Percentiles rank a stretch among this genome's conserved stretches.
Evolutionary conservation across 2,113 vertebrate species (phyloP).

Genomic region (Coptodon rendalli): DNA sequence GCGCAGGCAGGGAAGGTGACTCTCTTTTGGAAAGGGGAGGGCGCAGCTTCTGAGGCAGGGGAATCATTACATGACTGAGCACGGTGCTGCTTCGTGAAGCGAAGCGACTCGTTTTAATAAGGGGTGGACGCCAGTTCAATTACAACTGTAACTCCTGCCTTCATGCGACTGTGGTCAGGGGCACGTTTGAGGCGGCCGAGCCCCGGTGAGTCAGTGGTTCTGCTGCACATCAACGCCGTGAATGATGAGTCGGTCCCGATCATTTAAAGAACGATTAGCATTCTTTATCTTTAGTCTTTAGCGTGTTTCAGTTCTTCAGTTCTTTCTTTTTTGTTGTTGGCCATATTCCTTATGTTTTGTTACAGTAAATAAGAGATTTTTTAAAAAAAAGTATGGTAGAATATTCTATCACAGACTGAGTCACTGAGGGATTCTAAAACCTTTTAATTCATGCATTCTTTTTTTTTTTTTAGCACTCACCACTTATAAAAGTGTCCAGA

Average conservation of each 20-base stretch:
- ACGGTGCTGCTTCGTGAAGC: background rate
- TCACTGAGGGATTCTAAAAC: background rate
- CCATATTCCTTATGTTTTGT: background rate
- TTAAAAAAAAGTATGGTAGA: background rate
- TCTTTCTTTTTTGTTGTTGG: background rate
- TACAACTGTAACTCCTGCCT: background rate
- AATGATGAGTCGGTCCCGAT: background rate
- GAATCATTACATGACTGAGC: background rate
- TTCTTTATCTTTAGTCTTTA: background rate
- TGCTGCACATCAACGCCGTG: background rate
- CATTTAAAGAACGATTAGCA: fast-evolving
- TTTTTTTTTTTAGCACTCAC: background rate
- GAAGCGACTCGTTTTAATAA: background rate
- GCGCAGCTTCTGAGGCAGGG: background rate
- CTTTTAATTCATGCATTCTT: background rate
- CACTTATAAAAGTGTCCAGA: background rate
- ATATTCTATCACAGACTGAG: background rate
- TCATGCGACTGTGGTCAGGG: background rate
- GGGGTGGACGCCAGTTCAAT: background rate
- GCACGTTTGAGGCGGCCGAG: background rate
- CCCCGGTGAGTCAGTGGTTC: background rate
- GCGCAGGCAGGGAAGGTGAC: slow-evolving; percentile 8
- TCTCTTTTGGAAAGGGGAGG: background rate
- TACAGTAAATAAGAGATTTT: background rate
- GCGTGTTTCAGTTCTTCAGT: background rate